Conservation (phyloP, 2,888 invertebrate species). For the Phyto melanocephala region DNA sequence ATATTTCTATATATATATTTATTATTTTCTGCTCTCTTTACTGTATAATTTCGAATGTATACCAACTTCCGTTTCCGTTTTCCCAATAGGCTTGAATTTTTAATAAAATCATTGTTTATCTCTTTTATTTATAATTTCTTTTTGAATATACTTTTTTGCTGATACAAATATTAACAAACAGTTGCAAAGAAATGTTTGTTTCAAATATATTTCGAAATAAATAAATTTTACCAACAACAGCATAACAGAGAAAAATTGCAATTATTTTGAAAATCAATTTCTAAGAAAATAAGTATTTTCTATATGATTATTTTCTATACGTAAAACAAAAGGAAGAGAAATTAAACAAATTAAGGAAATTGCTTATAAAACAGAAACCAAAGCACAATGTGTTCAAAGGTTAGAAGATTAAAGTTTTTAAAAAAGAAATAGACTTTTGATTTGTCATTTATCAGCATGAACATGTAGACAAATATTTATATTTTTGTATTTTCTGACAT, state of each 20-base stretch:
- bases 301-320: not conserved
- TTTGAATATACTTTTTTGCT: not conserved
- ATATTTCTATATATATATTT: not conserved
- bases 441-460: not conserved
- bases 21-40: slow-evolving; percentile 38
- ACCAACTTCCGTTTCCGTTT: slow-evolving; percentile 54
- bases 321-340: not conserved
- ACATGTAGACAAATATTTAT: not conserved
- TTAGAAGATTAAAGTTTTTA: not conserved
- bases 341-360: slow-evolving; percentile 15
- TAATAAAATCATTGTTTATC: slow-evolving; percentile 50
- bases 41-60: slow-evolving; percentile 37
- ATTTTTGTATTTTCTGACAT: not conserved
- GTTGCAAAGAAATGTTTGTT: slow-evolving; percentile 10
- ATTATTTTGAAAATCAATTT: slow-evolving; percentile 24
- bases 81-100: slow-evolving; percentile 51
- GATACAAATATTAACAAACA: not conserved
- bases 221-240: not conserved
- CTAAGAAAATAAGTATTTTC: not conserved
- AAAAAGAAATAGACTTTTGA: not conserved
- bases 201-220: not conserved
- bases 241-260: not conserved
- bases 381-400: not conserved
- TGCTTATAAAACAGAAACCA: not conserved
- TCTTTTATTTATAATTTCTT: not conserved